Conservation (phyloP, 2,797 vertebrate species). For the Holocentrus rufus region DNA sequence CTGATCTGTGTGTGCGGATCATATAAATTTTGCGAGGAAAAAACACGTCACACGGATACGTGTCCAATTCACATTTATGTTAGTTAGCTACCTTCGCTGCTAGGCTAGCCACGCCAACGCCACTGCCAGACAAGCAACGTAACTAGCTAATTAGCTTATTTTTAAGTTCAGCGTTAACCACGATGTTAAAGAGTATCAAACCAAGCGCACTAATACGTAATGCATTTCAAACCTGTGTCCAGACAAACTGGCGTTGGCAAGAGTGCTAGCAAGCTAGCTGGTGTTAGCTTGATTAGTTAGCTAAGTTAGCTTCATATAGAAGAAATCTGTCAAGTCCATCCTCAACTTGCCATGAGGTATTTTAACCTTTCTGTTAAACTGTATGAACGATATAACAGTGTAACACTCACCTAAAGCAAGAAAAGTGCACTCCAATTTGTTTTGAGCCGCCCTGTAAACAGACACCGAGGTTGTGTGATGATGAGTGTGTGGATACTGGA, state of each 20-base stretch:
- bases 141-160: background rate
- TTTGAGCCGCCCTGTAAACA: slow-evolving; percentile 32
- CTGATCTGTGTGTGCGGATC: no score
- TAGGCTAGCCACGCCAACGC: no score
- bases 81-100: no score
- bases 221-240: background rate
- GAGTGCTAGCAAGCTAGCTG: background rate
- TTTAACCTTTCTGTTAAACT: rapidly evolving
- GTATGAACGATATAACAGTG: background rate
- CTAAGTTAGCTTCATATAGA: background rate
- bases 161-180: background rate
- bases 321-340: background rate
- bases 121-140: background rate
- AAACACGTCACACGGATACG: no score
- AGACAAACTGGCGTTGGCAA: background rate
- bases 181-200: background rate
- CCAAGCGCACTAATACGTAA: background rate
- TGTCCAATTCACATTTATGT: no score
- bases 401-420: slow-evolving; percentile 56
- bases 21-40: no score
- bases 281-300: slow-evolving; percentile 9
- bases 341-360: background rate
- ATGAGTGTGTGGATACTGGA: slow-evolving; percentile 1
- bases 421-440: slow-evolving; percentile 24
- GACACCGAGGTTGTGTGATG: slow-evolving; percentile 1